Percentiles rank a stretch among this genome's conserved stretches.
These are phyloP conservation scores for Diplolepis rosae DNA, from an alignment of 2,888 invertebrate species.

Conservation along the genomic window DNA sequence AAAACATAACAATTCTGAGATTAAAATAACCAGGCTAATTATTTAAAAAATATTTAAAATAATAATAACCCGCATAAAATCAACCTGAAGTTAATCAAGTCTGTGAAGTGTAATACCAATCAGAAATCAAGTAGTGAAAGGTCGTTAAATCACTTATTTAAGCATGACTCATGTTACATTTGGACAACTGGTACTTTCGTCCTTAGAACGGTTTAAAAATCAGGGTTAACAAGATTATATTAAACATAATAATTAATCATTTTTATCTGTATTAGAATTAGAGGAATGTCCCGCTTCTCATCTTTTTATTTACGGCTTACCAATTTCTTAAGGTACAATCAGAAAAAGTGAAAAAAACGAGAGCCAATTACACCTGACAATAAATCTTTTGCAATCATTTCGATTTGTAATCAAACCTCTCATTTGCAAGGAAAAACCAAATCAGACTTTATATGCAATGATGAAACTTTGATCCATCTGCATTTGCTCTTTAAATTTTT, in stretches of 20 bases:
- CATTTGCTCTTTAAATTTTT: background rate
- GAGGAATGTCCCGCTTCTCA: background rate
- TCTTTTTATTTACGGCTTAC: too few relatives aligned
- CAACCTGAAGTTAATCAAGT: background rate
- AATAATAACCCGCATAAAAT: constrained; percentile 5
- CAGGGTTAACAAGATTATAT: constrained; percentile 24
- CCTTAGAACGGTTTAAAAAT: background rate
- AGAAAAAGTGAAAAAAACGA: too few relatives aligned
- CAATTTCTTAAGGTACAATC: background rate
- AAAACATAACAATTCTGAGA: too few relatives aligned
- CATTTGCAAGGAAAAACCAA: background rate
- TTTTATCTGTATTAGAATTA: background rate
- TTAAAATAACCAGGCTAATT: too few relatives aligned
- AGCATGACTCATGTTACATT: constrained; percentile 8
- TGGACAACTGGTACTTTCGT: background rate
- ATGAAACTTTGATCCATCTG: background rate
- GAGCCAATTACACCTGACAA: too few relatives aligned
- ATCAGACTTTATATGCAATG: background rate
- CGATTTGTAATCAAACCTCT: background rate
- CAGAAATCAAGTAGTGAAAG: constrained; percentile 19
- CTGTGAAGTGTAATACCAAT: background rate
- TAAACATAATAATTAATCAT: background rate
- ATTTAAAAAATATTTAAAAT: background rate
- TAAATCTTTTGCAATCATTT: background rate
- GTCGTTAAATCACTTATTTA: constrained; percentile 26